These are phyloP conservation scores for Xestia ashworthii DNA, from an alignment of 2,888 invertebrate species.

Conservation along the genomic window DNA sequence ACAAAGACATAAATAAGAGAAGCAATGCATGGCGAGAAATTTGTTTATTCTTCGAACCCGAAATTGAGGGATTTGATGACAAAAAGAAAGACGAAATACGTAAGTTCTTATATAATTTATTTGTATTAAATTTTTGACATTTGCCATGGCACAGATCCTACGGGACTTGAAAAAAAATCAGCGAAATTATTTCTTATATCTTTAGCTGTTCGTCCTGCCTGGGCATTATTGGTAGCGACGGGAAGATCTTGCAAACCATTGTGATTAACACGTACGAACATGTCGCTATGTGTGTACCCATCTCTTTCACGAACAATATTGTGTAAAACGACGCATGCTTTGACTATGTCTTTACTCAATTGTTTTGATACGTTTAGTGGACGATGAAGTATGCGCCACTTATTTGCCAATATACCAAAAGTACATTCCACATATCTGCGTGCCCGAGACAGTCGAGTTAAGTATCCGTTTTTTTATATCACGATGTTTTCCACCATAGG, in stretches of 20 bases:
- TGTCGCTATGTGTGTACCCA: constrained; percentile 33
- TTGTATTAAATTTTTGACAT: constrained; percentile 40
- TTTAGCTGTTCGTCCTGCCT: constrained; percentile 37
- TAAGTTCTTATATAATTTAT: constrained; percentile 33
- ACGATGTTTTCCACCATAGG: constrained; percentile 27
- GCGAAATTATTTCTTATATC: constrained; percentile 43
- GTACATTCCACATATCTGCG: constrained; percentile 31
- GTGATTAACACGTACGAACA: constrained; percentile 28
- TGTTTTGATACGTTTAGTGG: too few species aligned
- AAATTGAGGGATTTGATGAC: background rate
- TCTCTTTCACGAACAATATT: constrained; percentile 40
- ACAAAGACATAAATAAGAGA: background rate
- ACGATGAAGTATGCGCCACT: too few species aligned
- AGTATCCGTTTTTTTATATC: constrained; percentile 30
- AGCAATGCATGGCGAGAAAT: constrained; percentile 1
- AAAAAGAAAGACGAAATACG: constrained; percentile 1
- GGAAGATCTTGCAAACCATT: constrained; percentile 29
- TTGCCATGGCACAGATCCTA: constrained; percentile 41
- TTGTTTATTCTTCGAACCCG: constrained; percentile 1
- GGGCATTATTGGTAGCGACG: constrained; percentile 16
- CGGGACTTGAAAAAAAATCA: constrained; percentile 35
- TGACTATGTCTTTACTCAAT: constrained; percentile 27
- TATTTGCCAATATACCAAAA: too few species aligned
- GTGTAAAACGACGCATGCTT: constrained; percentile 44
- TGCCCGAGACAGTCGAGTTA: constrained; percentile 31